Percentiles rank a stretch among this genome's conserved stretches.
Evolutionary conservation across 2,113 vertebrate genomes (phyloP).

Genomic region (Rhodinocichla rosea): DNA sequence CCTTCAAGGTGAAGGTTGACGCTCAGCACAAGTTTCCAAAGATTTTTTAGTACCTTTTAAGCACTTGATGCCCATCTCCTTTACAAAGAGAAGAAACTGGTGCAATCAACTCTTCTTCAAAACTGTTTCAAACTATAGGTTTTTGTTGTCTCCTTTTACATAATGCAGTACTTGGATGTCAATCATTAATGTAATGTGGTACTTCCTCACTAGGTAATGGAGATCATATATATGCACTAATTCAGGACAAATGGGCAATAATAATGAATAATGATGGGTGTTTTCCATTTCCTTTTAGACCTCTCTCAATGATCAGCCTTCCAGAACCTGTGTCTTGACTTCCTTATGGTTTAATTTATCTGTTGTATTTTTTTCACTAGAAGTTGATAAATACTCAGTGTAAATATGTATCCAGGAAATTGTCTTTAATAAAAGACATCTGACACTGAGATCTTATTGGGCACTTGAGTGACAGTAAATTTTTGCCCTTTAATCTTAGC

Average conservation of each 20-base stretch:
- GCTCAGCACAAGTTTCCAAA: background rate
- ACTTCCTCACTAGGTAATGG: background rate
- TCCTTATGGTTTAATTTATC: background rate
- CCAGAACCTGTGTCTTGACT: background rate
- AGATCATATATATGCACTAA: background rate
- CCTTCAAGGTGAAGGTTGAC: background rate
- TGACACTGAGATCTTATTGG: background rate
- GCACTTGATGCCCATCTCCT: background rate
- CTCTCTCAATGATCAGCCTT: background rate
- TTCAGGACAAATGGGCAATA: background rate
- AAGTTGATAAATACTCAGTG: background rate
- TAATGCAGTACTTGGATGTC: background rate
- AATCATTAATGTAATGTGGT: accelerated
- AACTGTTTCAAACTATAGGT: background rate
- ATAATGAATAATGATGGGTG: background rate
- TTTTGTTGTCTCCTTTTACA: background rate
- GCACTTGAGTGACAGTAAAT: background rate
- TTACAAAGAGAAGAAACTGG: background rate
- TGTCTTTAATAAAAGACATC: background rate
- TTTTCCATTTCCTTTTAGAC: background rate
- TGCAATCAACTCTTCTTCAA: background rate
- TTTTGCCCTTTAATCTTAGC: background rate
- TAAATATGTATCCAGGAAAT: background rate
- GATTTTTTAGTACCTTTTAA: background rate
- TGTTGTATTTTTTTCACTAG: background rate